These are phyloP conservation scores for Holothuria leucospilota DNA, from an alignment of 53 echinoderm and acorn worm genomes.

Conservation along the genomic window DNA sequence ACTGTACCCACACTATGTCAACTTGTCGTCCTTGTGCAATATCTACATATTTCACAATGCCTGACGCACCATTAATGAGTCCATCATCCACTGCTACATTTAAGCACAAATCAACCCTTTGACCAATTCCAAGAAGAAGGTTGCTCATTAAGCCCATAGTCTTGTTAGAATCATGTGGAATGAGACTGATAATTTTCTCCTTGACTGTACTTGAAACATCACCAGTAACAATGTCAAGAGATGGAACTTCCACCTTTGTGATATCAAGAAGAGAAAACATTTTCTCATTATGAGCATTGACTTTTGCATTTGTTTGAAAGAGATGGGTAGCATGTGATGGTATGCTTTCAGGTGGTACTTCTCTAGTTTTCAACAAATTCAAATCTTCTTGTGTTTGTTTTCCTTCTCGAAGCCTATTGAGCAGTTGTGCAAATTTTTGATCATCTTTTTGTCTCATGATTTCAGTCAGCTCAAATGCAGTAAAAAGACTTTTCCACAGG, in stretches of 20 bases:
- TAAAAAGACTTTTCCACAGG: slow-evolving; percentile 61
- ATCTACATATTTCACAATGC: neutral
- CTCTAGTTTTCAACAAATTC: neutral
- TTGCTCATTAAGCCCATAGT: neutral
- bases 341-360: neutral
- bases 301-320: slow-evolving; percentile 29
- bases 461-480: slow-evolving; percentile 57
- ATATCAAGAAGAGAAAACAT: neutral
- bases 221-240: slow-evolving; percentile 1
- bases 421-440: slow-evolving; percentile 58
- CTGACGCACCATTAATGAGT: slow-evolving; percentile 34
- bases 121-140: neutral
- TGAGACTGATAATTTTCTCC: neutral
- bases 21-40: neutral
- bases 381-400: slow-evolving; percentile 59
- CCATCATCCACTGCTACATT: slow-evolving; percentile 45
- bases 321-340: slow-evolving; percentile 6
- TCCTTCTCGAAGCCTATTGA: slow-evolving; percentile 63
- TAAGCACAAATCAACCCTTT: slow-evolving; percentile 13
- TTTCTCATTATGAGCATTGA: slow-evolving; percentile 16
- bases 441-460: slow-evolving; percentile 75
- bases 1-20: slow-evolving; percentile 19
- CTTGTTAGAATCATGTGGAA: slow-evolving; percentile 11
- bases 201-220: slow-evolving; percentile 37
- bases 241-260: neutral